Base-by-base conservation (phyloP, 2,797 vertebrate genomes). In the Sebastolobus altivelis region DNA sequence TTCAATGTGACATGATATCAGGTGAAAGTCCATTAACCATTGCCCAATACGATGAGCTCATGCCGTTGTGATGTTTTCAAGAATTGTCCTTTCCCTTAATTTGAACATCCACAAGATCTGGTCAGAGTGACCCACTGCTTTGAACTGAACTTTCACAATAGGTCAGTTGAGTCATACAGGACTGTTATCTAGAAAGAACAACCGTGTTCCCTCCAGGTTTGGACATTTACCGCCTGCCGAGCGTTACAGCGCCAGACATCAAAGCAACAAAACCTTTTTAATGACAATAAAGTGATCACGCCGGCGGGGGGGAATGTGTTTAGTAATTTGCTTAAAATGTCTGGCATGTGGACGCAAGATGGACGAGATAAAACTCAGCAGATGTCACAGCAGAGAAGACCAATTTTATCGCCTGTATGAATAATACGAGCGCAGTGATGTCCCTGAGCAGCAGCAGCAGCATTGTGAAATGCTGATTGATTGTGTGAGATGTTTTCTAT, bases 301-400 rank as follows among this genome's bases (percentile, higher is more conserved):
- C 74, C 13, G 0, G 58, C 13, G 40, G 89, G 67, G 63, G 72
- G 62, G 79, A 81, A 86, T 82, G 87, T 79, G 87, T 89, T 93
- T 49, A 84, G 90, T 89, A 93, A 94, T 95, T 95, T 91, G 81
- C 69, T 86, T 89, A 89, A 92, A 92, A 92, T 80, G 82, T 77
- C 68, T 65, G 84, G 91, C 92, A 93, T 87, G 90, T 92, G 91
- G 88, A 83, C 76, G 81, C 83, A 88, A 88, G 92, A 86, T 78
- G 84, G 80, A 20, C 40, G 65, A 86, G 89, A 90, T 92, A 87
- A 91, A 93, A 89, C 46, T 83, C 81, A 88, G 85, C 93, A 95
- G 91, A 93, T 94, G 93, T 91, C 77, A 73, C 75, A 67, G 79
- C 87, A 84, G 88, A 91, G 83, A 90, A 54, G 5, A 91, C 73